Evolutionary conservation across 2,888 invertebrate species (phyloP).

Genomic region (Dicranocentrus wangi): DNA sequence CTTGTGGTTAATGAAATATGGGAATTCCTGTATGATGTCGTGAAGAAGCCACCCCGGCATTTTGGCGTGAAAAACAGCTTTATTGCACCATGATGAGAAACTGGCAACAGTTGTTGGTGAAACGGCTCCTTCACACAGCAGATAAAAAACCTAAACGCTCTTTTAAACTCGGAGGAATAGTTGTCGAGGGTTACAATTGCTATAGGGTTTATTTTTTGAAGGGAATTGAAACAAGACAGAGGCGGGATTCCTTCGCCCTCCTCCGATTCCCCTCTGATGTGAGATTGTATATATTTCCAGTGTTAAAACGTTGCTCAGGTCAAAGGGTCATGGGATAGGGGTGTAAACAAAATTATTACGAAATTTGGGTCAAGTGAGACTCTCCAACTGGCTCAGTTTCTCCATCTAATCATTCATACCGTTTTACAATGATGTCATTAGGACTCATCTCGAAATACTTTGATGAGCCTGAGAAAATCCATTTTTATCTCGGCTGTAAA

Average conservation of each 20-base stretch:
- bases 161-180: neutral
- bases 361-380: no score
- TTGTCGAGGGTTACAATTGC: no score
- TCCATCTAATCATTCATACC: no score
- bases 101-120: conserved; percentile 34
- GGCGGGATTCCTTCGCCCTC: no score
- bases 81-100: conserved; percentile 29
- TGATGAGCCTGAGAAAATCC: no score
- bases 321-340: neutral
- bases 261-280: no score
- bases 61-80: conserved; percentile 27
- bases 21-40: conserved; percentile 53
- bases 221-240: no score
- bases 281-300: neutral
- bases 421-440: no score
- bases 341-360: neutral
- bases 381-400: no score
- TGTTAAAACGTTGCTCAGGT: neutral
- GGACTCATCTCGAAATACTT: no score
- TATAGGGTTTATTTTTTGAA: no score
- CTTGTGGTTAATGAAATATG: conserved; percentile 55
- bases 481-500: no score
- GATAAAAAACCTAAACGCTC: neutral
- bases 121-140: neutral
- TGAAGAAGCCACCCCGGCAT: conserved; percentile 47